These are phyloP conservation scores for Actinemys pallida DNA, from an alignment of 2,113 vertebrate species.

Conservation along the genomic window DNA sequence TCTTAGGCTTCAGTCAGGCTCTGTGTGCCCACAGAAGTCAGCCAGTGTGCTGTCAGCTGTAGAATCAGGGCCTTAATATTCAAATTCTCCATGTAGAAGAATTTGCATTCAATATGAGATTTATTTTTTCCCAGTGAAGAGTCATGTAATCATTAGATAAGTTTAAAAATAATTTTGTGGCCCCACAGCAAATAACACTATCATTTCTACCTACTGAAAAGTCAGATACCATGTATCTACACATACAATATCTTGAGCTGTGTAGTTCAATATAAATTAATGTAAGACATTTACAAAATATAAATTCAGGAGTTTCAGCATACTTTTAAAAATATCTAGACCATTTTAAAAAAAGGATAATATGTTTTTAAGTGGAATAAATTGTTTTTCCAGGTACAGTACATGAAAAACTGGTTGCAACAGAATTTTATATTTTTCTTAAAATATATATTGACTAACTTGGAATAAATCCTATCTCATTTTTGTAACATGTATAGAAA, in stretches of 20 bases:
- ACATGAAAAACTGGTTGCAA: slow-evolving; percentile 64
- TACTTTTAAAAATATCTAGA: not conserved
- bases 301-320: not conserved
- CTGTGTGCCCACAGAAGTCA: slow-evolving; percentile 3
- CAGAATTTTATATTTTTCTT: slow-evolving; percentile 62
- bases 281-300: not conserved
- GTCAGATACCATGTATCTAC: not conserved
- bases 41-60: slow-evolving; percentile 57
- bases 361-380: slow-evolving; percentile 38
- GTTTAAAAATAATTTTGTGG: not conserved
- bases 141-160: not conserved
- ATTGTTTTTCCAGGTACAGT: slow-evolving; percentile 42
- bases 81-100: not conserved
- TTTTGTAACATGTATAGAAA: slow-evolving; percentile 67
- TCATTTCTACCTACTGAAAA: slow-evolving; percentile 2
- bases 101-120: not conserved
- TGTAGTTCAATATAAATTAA: slow-evolving; percentile 28
- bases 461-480: slow-evolving; percentile 71
- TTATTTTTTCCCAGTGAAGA: slow-evolving; percentile 1
- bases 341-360: slow-evolving; percentile 9
- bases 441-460: slow-evolving; percentile 61
- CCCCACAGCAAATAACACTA: slow-evolving; percentile 28
- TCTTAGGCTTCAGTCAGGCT: not conserved
- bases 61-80: slow-evolving; percentile 68
- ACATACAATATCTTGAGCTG: not conserved